A percentile compares a stretch with the other conserved stretches of the same genome.
Evolutionary conservation across 2,113 vertebrate species (phyloP).

Genomic region (Dolichallabes microphthalmus): DNA sequence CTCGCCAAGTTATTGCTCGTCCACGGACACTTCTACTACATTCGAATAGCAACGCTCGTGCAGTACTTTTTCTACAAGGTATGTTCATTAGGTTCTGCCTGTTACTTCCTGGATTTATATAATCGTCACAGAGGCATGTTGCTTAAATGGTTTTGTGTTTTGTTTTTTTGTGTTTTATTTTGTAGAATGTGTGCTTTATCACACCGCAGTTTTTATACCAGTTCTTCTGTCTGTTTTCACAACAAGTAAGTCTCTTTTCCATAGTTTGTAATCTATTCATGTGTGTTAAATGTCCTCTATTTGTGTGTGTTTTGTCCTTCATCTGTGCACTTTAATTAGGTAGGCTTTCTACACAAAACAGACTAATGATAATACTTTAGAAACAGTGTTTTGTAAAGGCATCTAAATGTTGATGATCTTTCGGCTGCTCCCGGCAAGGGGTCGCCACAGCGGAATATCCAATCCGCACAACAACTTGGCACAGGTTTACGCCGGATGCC

Average conservation of each 20-base stretch:
- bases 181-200: conserved; percentile 99
- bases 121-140: background rate
- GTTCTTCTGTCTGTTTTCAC: conserved; percentile 99
- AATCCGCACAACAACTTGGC: too few relatives aligned
- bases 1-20: conserved; percentile 95
- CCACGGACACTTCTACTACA: conserved; percentile 98
- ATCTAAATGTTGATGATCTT: too few relatives aligned
- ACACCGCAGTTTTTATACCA: conserved; percentile 99
- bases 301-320: background rate
- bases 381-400: background rate
- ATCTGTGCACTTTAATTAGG: background rate
- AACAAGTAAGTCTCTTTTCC: conserved; percentile 89
- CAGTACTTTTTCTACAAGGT: conserved; percentile 99
- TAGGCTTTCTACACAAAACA: background rate
- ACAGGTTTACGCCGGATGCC: too few relatives aligned
- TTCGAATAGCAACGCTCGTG: conserved; percentile 98
- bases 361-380: background rate
- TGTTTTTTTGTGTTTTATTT: conserved; percentile 62
- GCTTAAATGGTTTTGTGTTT: background rate
- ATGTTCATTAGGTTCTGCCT: conserved; percentile 38
- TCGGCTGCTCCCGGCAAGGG: too few relatives aligned
- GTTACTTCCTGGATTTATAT: conserved; percentile 10
- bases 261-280: conserved; percentile 21
- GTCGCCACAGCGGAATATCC: too few relatives aligned
- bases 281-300: background rate